Evolutionary conservation across 2,888 invertebrate genomes (phyloP), one percentile per base, ranked within the genome.

Genomic region (Apamea epomidion): DNA sequence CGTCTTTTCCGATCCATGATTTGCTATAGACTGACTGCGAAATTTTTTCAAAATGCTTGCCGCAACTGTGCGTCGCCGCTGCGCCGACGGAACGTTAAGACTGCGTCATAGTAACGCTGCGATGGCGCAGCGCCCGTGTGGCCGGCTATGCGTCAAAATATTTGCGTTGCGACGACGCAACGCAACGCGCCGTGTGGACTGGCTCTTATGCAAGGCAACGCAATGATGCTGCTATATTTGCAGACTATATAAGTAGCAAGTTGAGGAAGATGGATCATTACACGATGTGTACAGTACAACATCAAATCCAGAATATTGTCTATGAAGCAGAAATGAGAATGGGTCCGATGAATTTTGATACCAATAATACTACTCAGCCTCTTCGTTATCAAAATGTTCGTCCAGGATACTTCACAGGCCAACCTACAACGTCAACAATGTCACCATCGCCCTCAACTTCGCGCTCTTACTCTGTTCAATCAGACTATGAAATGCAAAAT

Each of bases 171-270:
- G n/a, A n/a, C n/a, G n/a, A n/a, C n/a, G n/a, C n/a, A n/a, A n/a
- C n/a, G n/a, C n/a, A n/a, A n/a, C n/a, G n/a, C n/a, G n/a, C n/a
- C n/a, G n/a, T n/a, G n/a, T n/a, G n/a, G n/a, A n/a, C n/a, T n/a
- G n/a, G n/a, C n/a, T n/a, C n/a, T 85, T 82, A 83, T 83, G 83
- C 83, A 85, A 84, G 80, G 80, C 83, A 85, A 82, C 87, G 88
- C 81, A 84, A 87, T 83, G 88, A 88, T 85, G 84, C 87, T 82
- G 80, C 81, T 79, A 81, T 86, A 84, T 88, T 88, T 80, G 87
- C 85, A 83, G 85, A 87, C 82, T 84, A 86, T 84, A 88, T 88
- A 81, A 82, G 82, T 81, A 88, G 84, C 80, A 87, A 88, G 84
- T 80, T 86, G 82, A 81, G 85, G 80, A 87, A 84, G 78, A 88